Conservation (phyloP, 2,888 invertebrate genomes). For the Drosophila algonquin region DNA sequence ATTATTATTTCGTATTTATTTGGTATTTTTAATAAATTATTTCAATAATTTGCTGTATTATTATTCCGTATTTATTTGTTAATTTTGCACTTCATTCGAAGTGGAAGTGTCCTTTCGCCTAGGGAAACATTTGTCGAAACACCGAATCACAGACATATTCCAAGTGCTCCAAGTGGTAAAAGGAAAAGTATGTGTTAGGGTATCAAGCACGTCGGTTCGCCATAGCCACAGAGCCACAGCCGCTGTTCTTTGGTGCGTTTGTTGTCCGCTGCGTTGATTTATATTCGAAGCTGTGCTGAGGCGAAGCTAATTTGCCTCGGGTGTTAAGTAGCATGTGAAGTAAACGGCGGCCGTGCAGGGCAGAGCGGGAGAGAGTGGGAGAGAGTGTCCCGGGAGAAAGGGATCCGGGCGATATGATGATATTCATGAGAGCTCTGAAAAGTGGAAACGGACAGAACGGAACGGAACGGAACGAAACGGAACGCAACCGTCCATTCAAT, state of each 20-base stretch:
- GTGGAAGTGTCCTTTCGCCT: no score
- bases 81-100: no score
- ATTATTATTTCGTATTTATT: no score
- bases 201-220: neutral
- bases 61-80: no score
- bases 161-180: no score
- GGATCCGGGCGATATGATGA: conserved; percentile 2
- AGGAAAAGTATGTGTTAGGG: neutral
- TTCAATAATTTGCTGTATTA: no score
- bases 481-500: conserved; percentile 15
- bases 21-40: no score
- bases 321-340: conserved; percentile 68
- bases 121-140: no score
- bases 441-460: conserved; percentile 5
- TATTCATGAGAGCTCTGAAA: conserved; percentile 19
- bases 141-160: no score
- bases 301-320: conserved; percentile 73
- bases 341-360: conserved; percentile 22
- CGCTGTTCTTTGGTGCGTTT: conserved; percentile 9
- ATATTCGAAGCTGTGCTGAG: conserved; percentile 63
- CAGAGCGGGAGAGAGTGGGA: conserved; percentile 10
- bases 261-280: conserved; percentile 61
- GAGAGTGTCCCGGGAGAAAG: neutral
- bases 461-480: neutral
- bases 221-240: no score